Base-by-base conservation (phyloP, 2,113 vertebrate species). In the Corythaeola cristata region DNA sequence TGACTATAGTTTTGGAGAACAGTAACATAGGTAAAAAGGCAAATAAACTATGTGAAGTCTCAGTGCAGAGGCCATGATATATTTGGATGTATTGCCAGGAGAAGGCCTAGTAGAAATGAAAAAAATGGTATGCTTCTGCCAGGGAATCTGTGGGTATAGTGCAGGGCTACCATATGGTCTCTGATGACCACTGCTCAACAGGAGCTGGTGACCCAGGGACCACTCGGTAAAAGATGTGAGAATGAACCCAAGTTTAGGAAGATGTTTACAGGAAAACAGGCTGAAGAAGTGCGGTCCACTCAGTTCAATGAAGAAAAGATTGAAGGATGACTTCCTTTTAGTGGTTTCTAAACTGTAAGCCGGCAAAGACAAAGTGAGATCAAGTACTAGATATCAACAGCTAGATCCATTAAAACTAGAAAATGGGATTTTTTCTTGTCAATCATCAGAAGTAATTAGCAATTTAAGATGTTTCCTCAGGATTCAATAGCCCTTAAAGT, bases 131-230 rank as follows among this genome's bases (percentile, higher is more conserved):
- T 15, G 28, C 8, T 2, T 1, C 53, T 45, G 24, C 21, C 41
- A 26, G 24, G 20, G 24, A 60, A 56, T 44, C 24, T 49, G 45
- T 47, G 13, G 5, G 33, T 49, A 49, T 11, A 37, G 4, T 3
- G 32, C 27, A 23, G 15, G 47, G 26, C 49, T 68, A n/a, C 24
- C 1, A 1, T 33, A 55, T 0, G 0, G 11, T 39, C 24, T 47
- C 28, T 60, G 28, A 10, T 39, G 56, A 16, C 49, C 14, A 32
- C 63, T 39, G 33, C 17, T 59, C 30, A 72, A 55, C 16, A 26
- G n/a, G 37, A 86, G 23, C 32, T 49, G 16, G 17, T 60, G 27
- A 35, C 15, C 27, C 37, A 41, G 15, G 8, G 17, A n/a, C 7
- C 4, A 14, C 60, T 73, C 53, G 67, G 45, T 77, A 66, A 59